Evolutionary conservation across 2,113 vertebrate species (phyloP), one percentile per base, ranked within the genome.

Genomic region (Phylloscopus whistleri): DNA sequence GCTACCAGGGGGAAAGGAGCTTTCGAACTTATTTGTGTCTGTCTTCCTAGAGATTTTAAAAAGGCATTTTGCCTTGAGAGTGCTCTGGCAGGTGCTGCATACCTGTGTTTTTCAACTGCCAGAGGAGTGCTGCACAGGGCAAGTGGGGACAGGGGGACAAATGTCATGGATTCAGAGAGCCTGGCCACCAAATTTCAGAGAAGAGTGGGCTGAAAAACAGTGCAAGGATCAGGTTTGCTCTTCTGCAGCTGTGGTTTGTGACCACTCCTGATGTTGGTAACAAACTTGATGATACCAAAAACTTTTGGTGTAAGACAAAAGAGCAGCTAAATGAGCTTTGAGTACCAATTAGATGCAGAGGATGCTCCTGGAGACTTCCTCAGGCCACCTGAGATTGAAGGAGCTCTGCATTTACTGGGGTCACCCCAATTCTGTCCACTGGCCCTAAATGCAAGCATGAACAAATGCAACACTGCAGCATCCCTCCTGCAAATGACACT

Each of bases 41-140:
- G n/a, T 72, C 75, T 67, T 93, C 30, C 59, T 70, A 33, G n/a
- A 19, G 67, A 52, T 84, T 93, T 87, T 75, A 12, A 84, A 88
- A 81, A 46, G 46, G 23, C 10, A 4, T 86, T 91, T 95, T 90
- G 51, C 79, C 83, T 77, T 19, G 67, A 48, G 59, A 85, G 16
- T 1, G 7, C 53, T 60, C 53, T 37, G 60, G 52, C 3, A 2
- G 62, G 26, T 66, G 51, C 70, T 59, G 63, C 72, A 49, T n/a
- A n/a, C 22, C 58, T 70, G 44, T 4, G 35, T 28, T 59, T 68
- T 48, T 78, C 41, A 20, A 9, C 33, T 48, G 53, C 2, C 0
- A 53, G 22, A 64, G 24, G 16, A 80, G 22, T 1, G 12, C 56
- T 67, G 39, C 41, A 33, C 16, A n/a, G 49, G 18, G 48, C 2